These are phyloP conservation scores for Tenebrosternarchus preto DNA, from an alignment of 2,113 vertebrate species.

Conservation along the genomic window DNA sequence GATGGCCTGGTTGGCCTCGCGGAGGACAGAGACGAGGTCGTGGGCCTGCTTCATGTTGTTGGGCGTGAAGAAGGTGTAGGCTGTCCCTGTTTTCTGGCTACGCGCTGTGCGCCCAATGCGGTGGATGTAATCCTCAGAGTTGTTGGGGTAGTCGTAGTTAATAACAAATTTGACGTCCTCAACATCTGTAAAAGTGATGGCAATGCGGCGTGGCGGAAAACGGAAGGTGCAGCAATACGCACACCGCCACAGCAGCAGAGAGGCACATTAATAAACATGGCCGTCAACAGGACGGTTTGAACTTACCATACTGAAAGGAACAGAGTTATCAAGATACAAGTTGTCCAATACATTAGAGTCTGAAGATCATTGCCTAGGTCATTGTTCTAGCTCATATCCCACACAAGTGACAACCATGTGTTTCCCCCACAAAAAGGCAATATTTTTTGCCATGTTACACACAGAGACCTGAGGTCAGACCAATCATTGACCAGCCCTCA, in stretches of 20 bases:
- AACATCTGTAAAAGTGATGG: slow-evolving; percentile 90
- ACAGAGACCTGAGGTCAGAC: slow-evolving; percentile 81
- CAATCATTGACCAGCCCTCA: slow-evolving; percentile 59
- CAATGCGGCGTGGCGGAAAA: slow-evolving; percentile 66
- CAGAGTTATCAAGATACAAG: neutral
- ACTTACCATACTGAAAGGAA: slow-evolving; percentile 36
- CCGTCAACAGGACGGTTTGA: neutral
- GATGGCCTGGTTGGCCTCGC: slow-evolving; percentile 99
- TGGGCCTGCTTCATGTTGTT: slow-evolving; percentile 98
- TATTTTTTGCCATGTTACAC: slow-evolving; percentile 86
- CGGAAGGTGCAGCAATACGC: slow-evolving; percentile 2
- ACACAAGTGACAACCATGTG: slow-evolving; percentile 89
- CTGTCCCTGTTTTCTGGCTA: slow-evolving; percentile 99
- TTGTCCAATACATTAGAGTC: neutral
- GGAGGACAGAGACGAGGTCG: slow-evolving; percentile 98
- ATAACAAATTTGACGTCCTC: slow-evolving; percentile 99
- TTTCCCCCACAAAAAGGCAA: slow-evolving; percentile 84
- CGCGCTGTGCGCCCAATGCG: slow-evolving; percentile 99
- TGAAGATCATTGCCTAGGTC: neutral
- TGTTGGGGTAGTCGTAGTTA: slow-evolving; percentile 99
- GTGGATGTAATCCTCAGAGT: slow-evolving; percentile 99
- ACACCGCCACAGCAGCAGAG: slow-evolving; percentile 46
- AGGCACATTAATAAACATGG: slow-evolving; percentile 39
- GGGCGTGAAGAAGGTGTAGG: slow-evolving; percentile 99
- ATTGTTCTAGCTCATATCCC: slow-evolving; percentile 46